Evolutionary conservation across 2,797 vertebrate genomes (phyloP).

Genomic region (Crypturellus tataupa): DNA sequence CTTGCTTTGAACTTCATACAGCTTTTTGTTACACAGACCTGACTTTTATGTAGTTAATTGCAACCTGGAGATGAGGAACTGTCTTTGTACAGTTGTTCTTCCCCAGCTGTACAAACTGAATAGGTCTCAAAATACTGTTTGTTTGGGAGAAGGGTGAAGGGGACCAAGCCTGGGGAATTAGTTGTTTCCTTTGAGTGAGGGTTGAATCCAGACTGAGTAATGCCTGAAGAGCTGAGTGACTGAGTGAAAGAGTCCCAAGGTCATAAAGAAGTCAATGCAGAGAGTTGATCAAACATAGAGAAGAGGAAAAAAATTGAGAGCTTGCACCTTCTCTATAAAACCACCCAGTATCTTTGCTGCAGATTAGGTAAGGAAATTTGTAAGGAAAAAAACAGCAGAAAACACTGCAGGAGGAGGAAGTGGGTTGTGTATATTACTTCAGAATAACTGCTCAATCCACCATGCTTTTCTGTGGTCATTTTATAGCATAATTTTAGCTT

Average conservation of each 20-base stretch:
- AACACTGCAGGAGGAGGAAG: background rate
- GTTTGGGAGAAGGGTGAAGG: background rate
- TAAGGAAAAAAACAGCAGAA: background rate
- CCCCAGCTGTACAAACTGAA: too few species aligned
- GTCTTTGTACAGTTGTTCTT: background rate
- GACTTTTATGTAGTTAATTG: background rate
- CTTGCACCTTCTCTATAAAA: background rate
- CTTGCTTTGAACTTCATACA: background rate
- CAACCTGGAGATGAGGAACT: background rate
- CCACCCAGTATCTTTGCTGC: background rate
- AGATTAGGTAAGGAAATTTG: background rate
- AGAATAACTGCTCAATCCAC: background rate
- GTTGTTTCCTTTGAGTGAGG: background rate
- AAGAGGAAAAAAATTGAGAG: background rate
- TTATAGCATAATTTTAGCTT: slow-evolving; percentile 38
- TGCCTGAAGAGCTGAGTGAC: background rate
- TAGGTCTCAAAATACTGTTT: background rate
- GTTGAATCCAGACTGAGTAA: background rate
- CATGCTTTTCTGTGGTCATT: background rate
- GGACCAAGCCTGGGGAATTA: background rate
- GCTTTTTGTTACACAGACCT: background rate
- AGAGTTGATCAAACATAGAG: background rate
- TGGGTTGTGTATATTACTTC: background rate
- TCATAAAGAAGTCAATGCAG: background rate
- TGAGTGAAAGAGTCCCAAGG: background rate